Evolutionary conservation across 2,888 invertebrate genomes (phyloP), one percentile per base, ranked within the genome.

Genomic region (Philhelius pedissequus): DNA sequence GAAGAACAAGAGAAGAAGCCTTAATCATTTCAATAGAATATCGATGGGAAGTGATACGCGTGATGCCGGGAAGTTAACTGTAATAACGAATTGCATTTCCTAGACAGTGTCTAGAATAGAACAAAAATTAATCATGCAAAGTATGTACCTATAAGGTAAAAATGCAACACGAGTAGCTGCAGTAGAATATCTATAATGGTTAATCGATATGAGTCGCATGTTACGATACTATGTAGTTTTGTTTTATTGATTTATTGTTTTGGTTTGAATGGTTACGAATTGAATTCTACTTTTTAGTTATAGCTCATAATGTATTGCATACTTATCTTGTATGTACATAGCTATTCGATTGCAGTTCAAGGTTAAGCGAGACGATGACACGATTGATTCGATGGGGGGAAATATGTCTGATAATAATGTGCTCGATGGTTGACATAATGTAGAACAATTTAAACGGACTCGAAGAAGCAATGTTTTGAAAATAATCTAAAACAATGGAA

Each of bases 161-260:
- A 15, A 30, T 56, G 30, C 56, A 32, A 56, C 8, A 30, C 11
- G 30, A 13, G 35, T 25, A 15, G 1, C 18, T 60, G 25, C 30
- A 43, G 30, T 45, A 5, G 8, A 27, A 43, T 9, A 20, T 66
- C 35, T 60, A n/a, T n/a, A n/a, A 0, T 40, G 64, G 43, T 58
- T 60, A 76, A 81, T 76, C 81, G 76, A 76, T 66, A 76, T 64
- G 81, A 60, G 66, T 76, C 66, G 76, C 81, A 70, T 43, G 76
- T 52, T 70, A 40, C 58, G 35, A 20, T 75, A 56, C 52, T 56
- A 22, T n/a, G n/a, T n/a, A n/a, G n/a, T n/a, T n/a, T n/a, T n/a
- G 4, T 52, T 60, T 66, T 54, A 70, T 70, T 50, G 66, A 64
- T 66, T 43, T 38, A 48, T 60, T 40, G 25, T 40, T n/a, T 60